Base-by-base conservation (phyloP, 2,797 vertebrate genomes). In the Chiropotes sagulatus region DNA sequence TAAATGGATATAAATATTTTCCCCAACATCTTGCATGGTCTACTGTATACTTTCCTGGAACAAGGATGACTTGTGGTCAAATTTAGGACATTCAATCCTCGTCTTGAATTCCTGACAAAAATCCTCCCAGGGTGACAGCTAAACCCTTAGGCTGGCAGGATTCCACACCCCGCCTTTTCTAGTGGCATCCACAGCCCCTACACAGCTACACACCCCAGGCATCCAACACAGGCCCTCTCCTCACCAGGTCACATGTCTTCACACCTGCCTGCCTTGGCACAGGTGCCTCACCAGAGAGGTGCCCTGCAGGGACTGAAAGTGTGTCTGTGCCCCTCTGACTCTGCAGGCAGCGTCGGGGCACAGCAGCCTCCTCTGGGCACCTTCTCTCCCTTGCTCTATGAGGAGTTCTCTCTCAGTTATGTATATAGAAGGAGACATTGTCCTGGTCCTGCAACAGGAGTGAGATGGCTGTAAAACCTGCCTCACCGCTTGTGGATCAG, bases 61-160 rank as follows among this genome's bases (percentile, higher is more conserved):
- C 86, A 93, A 54, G 15, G 93, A 81, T 85, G 64, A 94, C 80
- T 52, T 96, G 85, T 86, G 92, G 94, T 93, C 82, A 87, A 75
- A 90, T 93, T 90, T 58, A 95, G 92, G 95, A 86, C 94, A 93
- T 75, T 81, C 58, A 90, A 88, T 92, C 50, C 75, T 10, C 96
- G 79, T 93, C 67, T 78, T 54, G n/a, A 97, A 97, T 97, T 96
- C 72, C 96, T 67, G 88, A 96, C 84, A 80, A 94, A 78, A 97
- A 93, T 61, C 84, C 52, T 94, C 87, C 84, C 61, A 64, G 92
- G 87, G 75, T 93, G 93, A 54, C 24, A 39, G 85, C 54, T 46
- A 90, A 83, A 64, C 76, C 44, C n/a, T 93, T 41, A 58, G 54
- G 14, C 48, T 95, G 91, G 28, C 96, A 44, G 80, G 93, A 70